Percentiles rank a stretch among this genome's conserved stretches.
Conservation (phyloP, 2,888 invertebrate genomes). For the Megamerina dolium region DNA sequence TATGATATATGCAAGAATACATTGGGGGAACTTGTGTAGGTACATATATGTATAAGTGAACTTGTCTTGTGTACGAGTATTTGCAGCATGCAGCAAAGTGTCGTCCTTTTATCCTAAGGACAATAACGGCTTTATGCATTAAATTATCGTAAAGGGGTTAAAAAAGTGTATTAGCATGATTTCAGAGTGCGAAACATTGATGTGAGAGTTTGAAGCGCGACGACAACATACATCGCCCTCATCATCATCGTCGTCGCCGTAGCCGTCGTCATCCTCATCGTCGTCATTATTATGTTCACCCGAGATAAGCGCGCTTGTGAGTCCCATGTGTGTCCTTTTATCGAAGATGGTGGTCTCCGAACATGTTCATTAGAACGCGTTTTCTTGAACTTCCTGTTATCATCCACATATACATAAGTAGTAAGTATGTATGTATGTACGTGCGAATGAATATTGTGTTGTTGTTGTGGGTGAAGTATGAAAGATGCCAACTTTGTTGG, state of each 20-base stretch:
- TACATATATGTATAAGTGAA: too few relatives aligned
- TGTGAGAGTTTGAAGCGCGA: too few relatives aligned
- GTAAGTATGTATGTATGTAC: background rate
- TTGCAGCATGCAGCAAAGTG: constrained; percentile 18
- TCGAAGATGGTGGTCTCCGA: constrained; percentile 27
- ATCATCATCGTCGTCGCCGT: too few relatives aligned
- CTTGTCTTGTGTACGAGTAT: too few relatives aligned
- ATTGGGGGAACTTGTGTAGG: too few relatives aligned
- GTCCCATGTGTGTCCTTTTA: constrained; percentile 36
- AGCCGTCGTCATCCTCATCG: too few relatives aligned
- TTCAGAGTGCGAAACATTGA: background rate
- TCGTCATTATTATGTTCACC: background rate
- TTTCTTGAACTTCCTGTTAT: constrained; percentile 12
- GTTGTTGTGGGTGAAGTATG: too few relatives aligned
- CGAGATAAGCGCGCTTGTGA: constrained; percentile 33
- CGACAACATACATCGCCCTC: too few relatives aligned
- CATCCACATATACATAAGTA: too few relatives aligned
- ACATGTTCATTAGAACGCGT: constrained; percentile 7
- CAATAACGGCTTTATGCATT: constrained; percentile 40
- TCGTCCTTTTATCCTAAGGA: constrained; percentile 42
- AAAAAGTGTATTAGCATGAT: too few relatives aligned
- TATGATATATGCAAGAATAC: too few relatives aligned
- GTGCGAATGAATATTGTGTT: background rate
- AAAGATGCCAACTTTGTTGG: too few relatives aligned
- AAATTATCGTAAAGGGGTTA: constrained; percentile 45